phyloP scores from a whole-genome alignment of 2,888 invertebrate species.

The Omphaloscelis lunosa region DNA sequence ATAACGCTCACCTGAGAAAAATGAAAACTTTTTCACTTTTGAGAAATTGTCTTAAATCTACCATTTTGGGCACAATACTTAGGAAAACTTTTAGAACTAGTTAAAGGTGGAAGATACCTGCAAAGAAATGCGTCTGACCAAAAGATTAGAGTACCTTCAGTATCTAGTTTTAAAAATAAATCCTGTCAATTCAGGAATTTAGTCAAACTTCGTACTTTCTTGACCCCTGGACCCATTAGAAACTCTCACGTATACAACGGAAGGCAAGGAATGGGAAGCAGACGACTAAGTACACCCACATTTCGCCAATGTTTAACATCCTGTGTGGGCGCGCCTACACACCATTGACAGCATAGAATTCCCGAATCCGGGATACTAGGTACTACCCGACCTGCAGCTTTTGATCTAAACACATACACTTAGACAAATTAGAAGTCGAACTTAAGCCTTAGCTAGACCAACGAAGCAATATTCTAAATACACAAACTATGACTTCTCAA shows the following conservation, averaged over 20 bases:
- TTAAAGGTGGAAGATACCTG: not conserved
- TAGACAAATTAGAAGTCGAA: not conserved
- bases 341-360: not conserved
- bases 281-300: not conserved
- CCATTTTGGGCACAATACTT: not conserved
- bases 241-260: too few species aligned
- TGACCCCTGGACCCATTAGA: not conserved
- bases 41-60: slow-evolving; percentile 4
- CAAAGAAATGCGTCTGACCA: not conserved
- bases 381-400: not conserved
- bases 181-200: not conserved
- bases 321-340: not conserved
- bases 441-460: not conserved
- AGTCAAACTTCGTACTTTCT: not conserved
- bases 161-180: not conserved
- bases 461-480: not conserved
- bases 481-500: not conserved
- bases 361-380: not conserved
- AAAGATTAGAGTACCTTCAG: not conserved
- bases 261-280: not conserved
- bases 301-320: not conserved
- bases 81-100: slow-evolving; percentile 2
- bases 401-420: not conserved
- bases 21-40: slow-evolving; percentile 16
- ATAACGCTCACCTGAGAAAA: not conserved